Conservation (phyloP, 2,888 invertebrate species). For the Ophonus ardosiacus region DNA sequence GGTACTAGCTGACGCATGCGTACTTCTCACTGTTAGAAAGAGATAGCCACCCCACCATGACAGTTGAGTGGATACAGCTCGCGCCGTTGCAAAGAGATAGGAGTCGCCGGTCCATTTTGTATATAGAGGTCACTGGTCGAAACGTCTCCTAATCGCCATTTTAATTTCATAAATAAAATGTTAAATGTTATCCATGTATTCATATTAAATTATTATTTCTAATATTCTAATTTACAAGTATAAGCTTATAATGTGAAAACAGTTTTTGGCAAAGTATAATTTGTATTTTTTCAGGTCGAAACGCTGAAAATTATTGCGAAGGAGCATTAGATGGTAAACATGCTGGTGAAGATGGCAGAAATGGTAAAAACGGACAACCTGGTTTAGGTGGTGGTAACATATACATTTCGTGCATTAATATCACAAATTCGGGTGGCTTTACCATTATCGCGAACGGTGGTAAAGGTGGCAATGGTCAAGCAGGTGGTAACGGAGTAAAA, state of each 20-base stretch:
- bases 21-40: too few relatives aligned
- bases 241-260: not conserved
- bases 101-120: too few relatives aligned
- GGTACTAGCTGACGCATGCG: too few relatives aligned
- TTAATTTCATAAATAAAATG: too few relatives aligned
- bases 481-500: slow-evolving; percentile 68
- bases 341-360: slow-evolving; percentile 61
- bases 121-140: too few relatives aligned
- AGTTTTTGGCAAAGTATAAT: not conserved
- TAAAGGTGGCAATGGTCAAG: slow-evolving; percentile 69
- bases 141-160: too few relatives aligned
- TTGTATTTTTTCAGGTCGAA: slow-evolving; percentile 3
- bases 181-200: not conserved
- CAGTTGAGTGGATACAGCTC: too few relatives aligned
- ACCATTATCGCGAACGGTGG: slow-evolving; percentile 69
- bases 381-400: slow-evolving; percentile 70
- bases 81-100: too few relatives aligned
- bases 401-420: slow-evolving; percentile 65
- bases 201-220: too few relatives aligned
- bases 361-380: slow-evolving; percentile 68
- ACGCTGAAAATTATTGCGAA: slow-evolving; percentile 52
- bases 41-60: too few relatives aligned
- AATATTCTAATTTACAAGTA: not conserved
- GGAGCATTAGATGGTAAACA: slow-evolving; percentile 64
- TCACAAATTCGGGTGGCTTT: slow-evolving; percentile 66